Evolutionary conservation across 2,113 vertebrate genomes (phyloP), one percentile per base, ranked within the genome.

Genomic region (Elachura formosa): DNA sequence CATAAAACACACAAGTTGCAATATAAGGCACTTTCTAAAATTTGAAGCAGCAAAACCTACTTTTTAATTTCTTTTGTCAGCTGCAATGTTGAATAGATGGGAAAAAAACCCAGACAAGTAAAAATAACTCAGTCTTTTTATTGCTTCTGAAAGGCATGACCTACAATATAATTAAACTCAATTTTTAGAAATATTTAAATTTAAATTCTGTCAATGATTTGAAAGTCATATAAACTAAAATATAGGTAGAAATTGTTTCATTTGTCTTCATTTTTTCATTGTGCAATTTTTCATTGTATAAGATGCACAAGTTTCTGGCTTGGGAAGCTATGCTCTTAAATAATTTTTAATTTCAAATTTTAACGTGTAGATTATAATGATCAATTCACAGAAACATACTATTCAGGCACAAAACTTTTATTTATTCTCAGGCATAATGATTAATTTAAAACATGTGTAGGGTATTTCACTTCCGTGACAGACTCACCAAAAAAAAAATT

Each of bases 81-180:
- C 14, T 66, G 3, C 11, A 54, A 5, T 19, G 15, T 43, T 59
- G 45, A 64, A 17, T 29, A 28, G 8, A 54, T 14, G 7, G 2
- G 5, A 36, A 58, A 55, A 33, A 18, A 0, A 1, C 1, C 4
- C 49, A 81, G 36, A 61, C 2, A 52, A 41, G 4, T 17, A n/a
- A 81, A 80, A 81, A 38, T 11, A 36, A 62, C 5, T 2, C 5
- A 54, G 5, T 0, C 33, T 59, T 58, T 64, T 85, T 11, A 74
- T 56, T 3, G 1, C 14, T 49, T 15, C 13, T 77, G 61, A 73
- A 79, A 56, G 10, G 3, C 11, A 20, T 26, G 11, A 28, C 1
- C 43, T 66, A 40, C 11, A 6, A 22, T n/a, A 31, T 24, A 25
- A 49, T 41, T 55, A 58, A 58, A 9, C 2, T 25, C 36, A 7